These are phyloP conservation scores for Pipistrellus pygmaeus DNA, from an alignment of 2,797 vertebrate species.

Conservation along the genomic window DNA sequence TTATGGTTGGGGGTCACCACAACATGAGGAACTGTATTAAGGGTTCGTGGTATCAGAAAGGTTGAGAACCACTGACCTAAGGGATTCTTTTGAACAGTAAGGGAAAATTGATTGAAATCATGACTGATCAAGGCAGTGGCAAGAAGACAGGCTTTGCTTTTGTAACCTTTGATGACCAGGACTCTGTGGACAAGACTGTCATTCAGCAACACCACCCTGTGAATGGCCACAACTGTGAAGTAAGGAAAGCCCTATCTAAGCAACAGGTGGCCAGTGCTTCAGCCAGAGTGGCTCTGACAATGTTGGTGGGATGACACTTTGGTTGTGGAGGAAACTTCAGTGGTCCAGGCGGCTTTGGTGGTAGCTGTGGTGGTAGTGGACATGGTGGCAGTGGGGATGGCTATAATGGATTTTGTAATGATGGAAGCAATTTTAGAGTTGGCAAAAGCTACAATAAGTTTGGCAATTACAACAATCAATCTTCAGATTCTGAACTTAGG, in stretches of 20 bases:
- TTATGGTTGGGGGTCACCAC: too few relatives aligned
- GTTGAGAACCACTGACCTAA: not conserved
- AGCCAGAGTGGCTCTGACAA: not conserved
- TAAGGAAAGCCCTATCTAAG: not conserved
- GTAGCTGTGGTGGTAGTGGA: conserved; percentile 27
- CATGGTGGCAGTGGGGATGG: conserved; percentile 87
- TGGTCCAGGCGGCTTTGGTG: not conserved
- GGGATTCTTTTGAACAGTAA: not conserved
- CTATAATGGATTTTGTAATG: conserved; percentile 88
- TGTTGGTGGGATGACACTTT: not conserved
- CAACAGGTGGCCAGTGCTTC: not conserved
- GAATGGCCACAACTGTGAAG: not conserved
- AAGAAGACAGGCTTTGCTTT: not conserved
- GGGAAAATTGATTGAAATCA: not conserved
- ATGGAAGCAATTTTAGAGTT: conserved; percentile 84
- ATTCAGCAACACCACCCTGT: not conserved
- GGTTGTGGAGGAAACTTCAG: not conserved
- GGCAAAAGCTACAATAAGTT: not conserved
- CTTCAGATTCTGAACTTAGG: not conserved
- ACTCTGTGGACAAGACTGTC: not conserved
- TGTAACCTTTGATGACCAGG: not conserved
- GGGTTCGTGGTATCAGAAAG: too few relatives aligned
- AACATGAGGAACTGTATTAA: too few relatives aligned
- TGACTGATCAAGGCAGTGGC: not conserved
- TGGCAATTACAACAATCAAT: not conserved